phyloP scores from a whole-genome alignment of 2,888 invertebrate species.

The Calephelis perditalis region DNA sequence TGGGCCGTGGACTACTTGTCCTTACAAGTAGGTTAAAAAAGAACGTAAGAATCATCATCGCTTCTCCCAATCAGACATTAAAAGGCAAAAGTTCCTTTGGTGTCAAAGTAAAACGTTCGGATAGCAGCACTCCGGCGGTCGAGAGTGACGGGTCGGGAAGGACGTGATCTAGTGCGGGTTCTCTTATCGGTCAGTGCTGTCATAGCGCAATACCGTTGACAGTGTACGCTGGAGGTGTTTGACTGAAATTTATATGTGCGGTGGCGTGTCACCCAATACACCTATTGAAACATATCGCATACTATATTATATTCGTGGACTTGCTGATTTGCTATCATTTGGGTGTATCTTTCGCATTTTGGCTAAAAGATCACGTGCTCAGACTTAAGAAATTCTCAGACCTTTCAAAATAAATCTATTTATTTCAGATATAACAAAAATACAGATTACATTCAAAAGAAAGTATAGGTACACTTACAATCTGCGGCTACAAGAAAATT shows the following conservation, averaged over 20 bases:
- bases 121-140: background rate
- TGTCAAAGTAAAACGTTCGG: background rate
- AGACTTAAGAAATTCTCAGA: too few relatives aligned
- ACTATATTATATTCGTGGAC: too few relatives aligned
- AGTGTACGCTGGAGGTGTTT: too few relatives aligned
- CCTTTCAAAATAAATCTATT: too few relatives aligned
- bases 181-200: background rate
- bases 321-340: too few relatives aligned
- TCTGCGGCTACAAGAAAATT: background rate
- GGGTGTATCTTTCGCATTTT: too few relatives aligned
- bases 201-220: too few relatives aligned
- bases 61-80: background rate
- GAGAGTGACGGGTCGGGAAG: background rate
- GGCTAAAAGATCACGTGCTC: too few relatives aligned
- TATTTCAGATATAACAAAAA: background rate
- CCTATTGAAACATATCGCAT: too few relatives aligned
- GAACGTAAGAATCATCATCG: background rate
- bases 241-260: too few relatives aligned
- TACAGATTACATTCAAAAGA: background rate
- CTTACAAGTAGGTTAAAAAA: background rate
- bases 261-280: too few relatives aligned
- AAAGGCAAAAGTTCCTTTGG: conserved; percentile 1
- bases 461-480: background rate
- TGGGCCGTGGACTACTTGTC: too few relatives aligned
- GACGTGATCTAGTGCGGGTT: background rate